Evolutionary conservation across 2,797 vertebrate genomes (phyloP).

Genomic region (Lepilemur ruficaudatus): DNA sequence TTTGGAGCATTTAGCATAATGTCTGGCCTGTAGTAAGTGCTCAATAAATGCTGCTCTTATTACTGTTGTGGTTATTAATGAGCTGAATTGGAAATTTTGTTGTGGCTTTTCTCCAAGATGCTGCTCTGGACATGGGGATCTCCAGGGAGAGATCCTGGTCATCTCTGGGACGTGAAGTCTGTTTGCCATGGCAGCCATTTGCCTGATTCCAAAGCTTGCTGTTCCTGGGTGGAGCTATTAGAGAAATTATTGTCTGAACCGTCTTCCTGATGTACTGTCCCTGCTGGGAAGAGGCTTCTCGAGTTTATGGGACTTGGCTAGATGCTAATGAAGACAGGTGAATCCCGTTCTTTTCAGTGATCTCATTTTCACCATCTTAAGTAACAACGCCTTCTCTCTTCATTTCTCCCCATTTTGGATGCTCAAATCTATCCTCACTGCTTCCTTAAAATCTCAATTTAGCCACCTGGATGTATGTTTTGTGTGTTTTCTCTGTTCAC

Average conservation of each 20-base stretch:
- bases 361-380: neutral
- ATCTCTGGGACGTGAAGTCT: too few relatives aligned
- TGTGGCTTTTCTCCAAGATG: neutral
- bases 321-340: neutral
- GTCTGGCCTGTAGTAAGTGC: rapidly evolving
- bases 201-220: neutral
- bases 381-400: neutral
- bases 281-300: neutral
- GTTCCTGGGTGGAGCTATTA: neutral
- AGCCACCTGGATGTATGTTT: neutral
- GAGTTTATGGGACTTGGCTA: neutral
- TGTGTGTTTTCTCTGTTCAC: neutral
- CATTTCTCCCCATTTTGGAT: neutral
- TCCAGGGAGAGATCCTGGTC: neutral
- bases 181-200: neutral
- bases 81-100: neutral
- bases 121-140: too few relatives aligned
- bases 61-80: neutral
- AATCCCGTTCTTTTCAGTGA: neutral
- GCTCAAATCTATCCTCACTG: neutral
- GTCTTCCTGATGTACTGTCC: too few relatives aligned
- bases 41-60: neutral
- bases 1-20: too few relatives aligned
- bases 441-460: neutral
- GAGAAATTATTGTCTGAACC: neutral